A percentile compares a stretch with the other conserved stretches of the same genome.
Conservation (phyloP, 2,113 vertebrate species). For the Psammodynastes pulverulentus region DNA sequence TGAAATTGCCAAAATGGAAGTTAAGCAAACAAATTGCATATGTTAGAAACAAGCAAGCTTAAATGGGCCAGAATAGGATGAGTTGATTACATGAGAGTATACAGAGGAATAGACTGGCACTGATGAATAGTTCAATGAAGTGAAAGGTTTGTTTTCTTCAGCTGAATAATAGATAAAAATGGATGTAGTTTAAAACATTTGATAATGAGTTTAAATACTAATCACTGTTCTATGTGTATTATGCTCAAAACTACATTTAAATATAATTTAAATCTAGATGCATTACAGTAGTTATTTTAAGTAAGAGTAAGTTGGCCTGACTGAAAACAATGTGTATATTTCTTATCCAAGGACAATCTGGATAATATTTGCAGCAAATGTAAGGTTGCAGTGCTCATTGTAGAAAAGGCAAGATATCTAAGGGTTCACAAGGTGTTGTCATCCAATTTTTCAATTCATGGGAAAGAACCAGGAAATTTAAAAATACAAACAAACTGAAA, state of each 20-base stretch:
- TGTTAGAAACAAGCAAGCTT: neutral
- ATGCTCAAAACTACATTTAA: conserved; percentile 36
- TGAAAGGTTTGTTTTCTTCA: neutral
- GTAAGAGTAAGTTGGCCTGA: conserved; percentile 20
- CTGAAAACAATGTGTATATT: neutral
- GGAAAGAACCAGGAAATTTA: neutral
- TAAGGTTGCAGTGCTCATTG: neutral
- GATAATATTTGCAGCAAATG: neutral
- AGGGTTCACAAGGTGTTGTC: neutral
- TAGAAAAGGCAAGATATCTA: neutral
- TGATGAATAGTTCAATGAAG: neutral
- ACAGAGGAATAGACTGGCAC: neutral
- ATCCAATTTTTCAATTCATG: neutral
- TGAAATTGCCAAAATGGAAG: neutral
- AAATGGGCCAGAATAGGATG: neutral
- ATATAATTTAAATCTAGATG: neutral
- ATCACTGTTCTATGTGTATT: conserved; percentile 16
- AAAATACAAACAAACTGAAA: neutral
- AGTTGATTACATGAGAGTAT: neutral
- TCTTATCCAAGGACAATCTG: neutral
- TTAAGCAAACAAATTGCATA: neutral
- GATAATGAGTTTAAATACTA: conserved; percentile 24
- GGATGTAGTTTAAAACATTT: neutral
- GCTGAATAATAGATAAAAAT: neutral
- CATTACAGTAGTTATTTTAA: conserved; percentile 38